Percentiles rank a stretch among this genome's conserved stretches.
Evolutionary conservation across 2,113 vertebrate genomes (phyloP).

Genomic region (Onychostoma macrolepis): DNA sequence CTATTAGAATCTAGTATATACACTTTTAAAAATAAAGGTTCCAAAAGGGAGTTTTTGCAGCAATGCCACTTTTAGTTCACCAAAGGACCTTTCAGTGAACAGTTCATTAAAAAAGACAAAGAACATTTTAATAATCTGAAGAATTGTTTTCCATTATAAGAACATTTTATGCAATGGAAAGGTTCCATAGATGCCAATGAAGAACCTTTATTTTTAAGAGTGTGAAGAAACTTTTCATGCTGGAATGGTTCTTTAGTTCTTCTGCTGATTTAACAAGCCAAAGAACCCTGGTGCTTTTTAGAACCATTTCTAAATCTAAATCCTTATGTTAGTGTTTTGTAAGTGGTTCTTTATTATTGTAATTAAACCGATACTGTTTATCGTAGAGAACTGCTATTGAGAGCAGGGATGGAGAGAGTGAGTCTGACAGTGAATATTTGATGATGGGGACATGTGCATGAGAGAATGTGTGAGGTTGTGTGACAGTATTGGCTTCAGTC

Average conservation of each 20-base stretch:
- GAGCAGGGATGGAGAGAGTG: not conserved
- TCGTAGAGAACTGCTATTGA: not conserved
- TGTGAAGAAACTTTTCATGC: not conserved
- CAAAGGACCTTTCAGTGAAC: not conserved
- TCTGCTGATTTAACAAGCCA: not conserved
- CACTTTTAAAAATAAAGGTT: not conserved
- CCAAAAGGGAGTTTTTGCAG: not conserved
- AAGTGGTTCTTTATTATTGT: not conserved
- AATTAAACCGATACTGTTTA: not conserved
- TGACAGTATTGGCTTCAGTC: not conserved
- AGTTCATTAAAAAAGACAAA: not conserved
- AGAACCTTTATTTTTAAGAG: not conserved
- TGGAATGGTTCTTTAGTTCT: not conserved
- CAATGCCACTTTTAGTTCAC: not conserved
- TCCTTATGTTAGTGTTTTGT: not conserved
- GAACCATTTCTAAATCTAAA: not conserved
- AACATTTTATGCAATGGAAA: not conserved
- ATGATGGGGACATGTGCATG: not conserved
- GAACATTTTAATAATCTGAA: not conserved
- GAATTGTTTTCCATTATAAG: not conserved
- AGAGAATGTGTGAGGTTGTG: not conserved
- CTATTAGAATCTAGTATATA: not conserved
- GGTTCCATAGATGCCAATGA: not conserved
- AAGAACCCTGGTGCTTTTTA: not conserved
- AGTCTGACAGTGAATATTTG: not conserved